These are phyloP conservation scores for Odontamblyopus rebecca DNA, from an alignment of 2,797 vertebrate genomes.

Conservation along the genomic window DNA sequence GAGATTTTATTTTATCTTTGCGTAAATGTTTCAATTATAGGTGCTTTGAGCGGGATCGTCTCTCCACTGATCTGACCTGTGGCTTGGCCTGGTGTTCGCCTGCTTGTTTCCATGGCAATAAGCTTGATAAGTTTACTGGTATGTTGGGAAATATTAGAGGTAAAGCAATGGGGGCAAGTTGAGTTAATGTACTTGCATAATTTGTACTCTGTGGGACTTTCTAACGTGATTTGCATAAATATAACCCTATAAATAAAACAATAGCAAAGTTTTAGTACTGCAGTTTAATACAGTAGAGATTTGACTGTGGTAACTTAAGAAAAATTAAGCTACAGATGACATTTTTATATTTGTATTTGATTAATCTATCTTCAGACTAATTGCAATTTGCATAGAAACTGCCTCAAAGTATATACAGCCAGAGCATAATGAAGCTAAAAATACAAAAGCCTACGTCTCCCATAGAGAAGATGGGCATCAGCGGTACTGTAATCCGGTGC, in stretches of 20 bases:
- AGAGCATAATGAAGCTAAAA: not conserved
- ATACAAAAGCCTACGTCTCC: conserved; percentile 15
- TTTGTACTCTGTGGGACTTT: no score
- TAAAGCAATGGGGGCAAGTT: no score
- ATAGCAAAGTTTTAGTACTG: no score
- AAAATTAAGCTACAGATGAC: no score
- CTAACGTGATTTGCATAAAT: no score
- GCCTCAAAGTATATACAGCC: not conserved
- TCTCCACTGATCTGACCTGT: not conserved
- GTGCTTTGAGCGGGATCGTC: not conserved
- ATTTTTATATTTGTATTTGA: not conserved
- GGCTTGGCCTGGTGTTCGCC: not conserved
- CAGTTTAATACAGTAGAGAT: not conserved
- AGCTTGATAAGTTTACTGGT: no score
- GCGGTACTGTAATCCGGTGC: conserved; percentile 26
- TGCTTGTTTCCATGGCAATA: not conserved
- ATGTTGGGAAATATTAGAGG: no score
- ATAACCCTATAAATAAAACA: no score
- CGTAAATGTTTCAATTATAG: not conserved
- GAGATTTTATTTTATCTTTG: not conserved
- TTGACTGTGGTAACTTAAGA: no score
- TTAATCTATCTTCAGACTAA: not conserved
- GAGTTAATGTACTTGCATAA: no score
- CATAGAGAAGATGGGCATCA: conserved; percentile 12
- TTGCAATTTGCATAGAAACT: not conserved